Evolutionary conservation across 2,888 invertebrate genomes (phyloP).

Genomic region (Bibio marci): DNA sequence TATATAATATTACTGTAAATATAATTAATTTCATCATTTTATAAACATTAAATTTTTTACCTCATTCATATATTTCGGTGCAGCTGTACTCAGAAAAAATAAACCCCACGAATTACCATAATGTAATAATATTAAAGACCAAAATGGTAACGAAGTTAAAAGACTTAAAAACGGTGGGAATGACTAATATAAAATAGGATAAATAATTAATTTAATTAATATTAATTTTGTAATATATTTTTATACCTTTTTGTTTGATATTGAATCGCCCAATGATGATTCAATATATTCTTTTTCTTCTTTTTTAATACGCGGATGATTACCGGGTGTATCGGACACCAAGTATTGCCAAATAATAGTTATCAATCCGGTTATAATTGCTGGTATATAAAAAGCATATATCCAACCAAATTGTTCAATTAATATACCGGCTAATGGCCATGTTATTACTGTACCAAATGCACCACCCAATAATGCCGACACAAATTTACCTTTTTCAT

Average conservation of each 20-base stretch:
- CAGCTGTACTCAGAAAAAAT: conserved; percentile 57
- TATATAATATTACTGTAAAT: too few species aligned
- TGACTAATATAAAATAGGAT: too few species aligned
- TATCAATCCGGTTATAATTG: conserved; percentile 36
- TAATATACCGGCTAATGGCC: conserved; percentile 43
- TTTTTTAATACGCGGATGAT: conserved; percentile 42
- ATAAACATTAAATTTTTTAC: too few species aligned
- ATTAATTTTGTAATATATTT: too few species aligned
- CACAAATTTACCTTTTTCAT: conserved; percentile 56
- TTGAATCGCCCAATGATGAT: conserved; percentile 38
- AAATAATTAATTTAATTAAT: too few species aligned
- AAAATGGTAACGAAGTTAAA: conserved; percentile 46
- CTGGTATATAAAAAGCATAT: conserved; percentile 47
- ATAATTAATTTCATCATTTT: too few species aligned
- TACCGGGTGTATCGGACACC: conserved; percentile 43
- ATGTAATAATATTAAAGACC: conserved; percentile 46
- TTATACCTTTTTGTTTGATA: conserved; percentile 37
- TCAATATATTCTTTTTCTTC: conserved; percentile 45
- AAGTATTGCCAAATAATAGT: conserved; percentile 41
- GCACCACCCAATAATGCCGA: conserved; percentile 57
- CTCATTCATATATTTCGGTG: conserved; percentile 57
- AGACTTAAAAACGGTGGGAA: conserved; percentile 48
- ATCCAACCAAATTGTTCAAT: conserved; percentile 47
- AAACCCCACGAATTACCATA: conserved; percentile 63
- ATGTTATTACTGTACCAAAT: conserved; percentile 47